Percentiles rank a stretch among this genome's conserved stretches.
Evolutionary conservation across 2,888 invertebrate species (phyloP).

Genomic region (Notocelia uddmanniana): DNA sequence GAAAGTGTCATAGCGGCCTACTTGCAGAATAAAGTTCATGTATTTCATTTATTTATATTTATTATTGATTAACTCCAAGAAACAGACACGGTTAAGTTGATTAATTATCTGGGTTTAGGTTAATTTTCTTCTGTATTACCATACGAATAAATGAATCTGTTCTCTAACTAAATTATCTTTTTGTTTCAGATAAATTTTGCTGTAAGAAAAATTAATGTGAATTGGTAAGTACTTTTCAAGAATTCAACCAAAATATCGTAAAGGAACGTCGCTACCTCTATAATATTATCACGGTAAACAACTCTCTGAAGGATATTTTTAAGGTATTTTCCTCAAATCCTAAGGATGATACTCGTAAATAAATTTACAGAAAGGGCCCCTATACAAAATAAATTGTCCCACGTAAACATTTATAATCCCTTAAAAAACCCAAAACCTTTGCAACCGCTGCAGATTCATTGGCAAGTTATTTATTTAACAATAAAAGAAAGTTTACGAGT

Average conservation of each 20-base stretch:
- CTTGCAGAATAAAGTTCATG: no score
- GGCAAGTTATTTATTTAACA: neutral
- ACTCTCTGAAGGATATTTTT: neutral
- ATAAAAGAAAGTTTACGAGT: neutral
- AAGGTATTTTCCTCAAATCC: constrained; percentile 7
- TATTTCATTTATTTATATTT: no score
- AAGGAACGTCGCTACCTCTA: neutral
- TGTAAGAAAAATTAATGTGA: constrained; percentile 48
- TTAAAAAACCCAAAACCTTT: neutral
- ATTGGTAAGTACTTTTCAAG: constrained; percentile 49
- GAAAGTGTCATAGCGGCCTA: no score
- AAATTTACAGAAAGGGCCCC: constrained; percentile 18
- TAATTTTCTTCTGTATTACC: no score
- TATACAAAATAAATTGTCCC: constrained; percentile 14
- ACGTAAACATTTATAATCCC: constrained; percentile 21
- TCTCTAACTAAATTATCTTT: constrained; percentile 3
- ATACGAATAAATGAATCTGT: no score
- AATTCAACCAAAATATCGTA: neutral
- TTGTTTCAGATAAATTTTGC: constrained; percentile 52
- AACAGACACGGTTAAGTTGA: no score
- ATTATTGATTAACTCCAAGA: no score
- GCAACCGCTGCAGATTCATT: neutral
- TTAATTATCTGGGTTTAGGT: no score
- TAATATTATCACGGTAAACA: neutral
- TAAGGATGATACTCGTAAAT: neutral